Percentiles rank a stretch among this genome's conserved stretches.
Evolutionary conservation across 2,888 invertebrate species (phyloP).

Genomic region (Drosophila prolongata): DNA sequence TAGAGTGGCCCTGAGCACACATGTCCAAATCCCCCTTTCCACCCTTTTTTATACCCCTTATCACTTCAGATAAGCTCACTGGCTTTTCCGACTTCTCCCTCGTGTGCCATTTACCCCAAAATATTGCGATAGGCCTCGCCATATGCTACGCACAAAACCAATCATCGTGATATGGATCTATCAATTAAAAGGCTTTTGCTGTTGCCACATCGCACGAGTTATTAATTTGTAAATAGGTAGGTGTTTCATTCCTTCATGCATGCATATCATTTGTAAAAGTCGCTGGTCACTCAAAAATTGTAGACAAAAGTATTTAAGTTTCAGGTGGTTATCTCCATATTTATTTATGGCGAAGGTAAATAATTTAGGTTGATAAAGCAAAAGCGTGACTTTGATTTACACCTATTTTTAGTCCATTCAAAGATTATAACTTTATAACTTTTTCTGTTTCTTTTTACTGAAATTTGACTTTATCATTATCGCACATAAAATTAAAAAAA

Average conservation of each 20-base stretch:
- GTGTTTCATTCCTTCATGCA: not conserved
- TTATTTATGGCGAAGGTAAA: not conserved
- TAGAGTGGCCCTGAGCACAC: conserved; percentile 64
- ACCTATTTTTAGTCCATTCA: not conserved
- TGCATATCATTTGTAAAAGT: conserved; percentile 9
- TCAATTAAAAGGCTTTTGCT: conserved; percentile 65
- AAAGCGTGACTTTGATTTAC: conserved; percentile 1
- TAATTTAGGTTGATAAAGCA: not conserved
- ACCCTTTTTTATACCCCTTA: conserved; percentile 4
- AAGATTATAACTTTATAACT: not conserved
- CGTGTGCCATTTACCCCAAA: conserved; percentile 29
- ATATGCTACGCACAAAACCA: conserved; percentile 33
- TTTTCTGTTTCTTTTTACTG: too few relatives aligned
- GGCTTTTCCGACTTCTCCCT: conserved; percentile 8
- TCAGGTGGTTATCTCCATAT: conserved; percentile 8
- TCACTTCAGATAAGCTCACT: conserved; percentile 54
- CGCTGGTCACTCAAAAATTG: conserved; percentile 10
- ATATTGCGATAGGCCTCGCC: conserved; percentile 29
- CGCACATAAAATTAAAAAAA: too few relatives aligned
- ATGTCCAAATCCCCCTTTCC: conserved; percentile 50
- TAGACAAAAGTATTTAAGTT: not conserved
- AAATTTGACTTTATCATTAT: too few relatives aligned
- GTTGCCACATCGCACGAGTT: conserved; percentile 43
- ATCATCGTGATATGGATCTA: conserved; percentile 53
- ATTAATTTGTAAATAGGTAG: conserved; percentile 1